These are phyloP conservation scores for Nebria ingens DNA, from an alignment of 1,140 invertebrate species.

Conservation along the genomic window DNA sequence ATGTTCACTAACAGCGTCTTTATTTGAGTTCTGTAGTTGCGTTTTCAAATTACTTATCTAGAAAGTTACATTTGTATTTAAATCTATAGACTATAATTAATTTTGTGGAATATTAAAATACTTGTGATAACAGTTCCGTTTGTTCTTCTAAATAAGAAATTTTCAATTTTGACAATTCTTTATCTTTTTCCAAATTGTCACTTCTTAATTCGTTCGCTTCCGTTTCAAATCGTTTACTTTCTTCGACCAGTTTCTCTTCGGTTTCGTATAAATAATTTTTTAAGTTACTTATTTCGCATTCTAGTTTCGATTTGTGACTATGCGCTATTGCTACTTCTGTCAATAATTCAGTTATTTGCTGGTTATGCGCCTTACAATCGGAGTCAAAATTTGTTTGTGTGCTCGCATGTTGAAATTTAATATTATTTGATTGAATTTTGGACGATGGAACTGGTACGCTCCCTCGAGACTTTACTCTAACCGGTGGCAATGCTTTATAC, in stretches of 20 bases:
- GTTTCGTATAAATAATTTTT: not conserved
- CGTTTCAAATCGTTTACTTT: slow-evolving; percentile 3
- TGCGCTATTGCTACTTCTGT: not conserved
- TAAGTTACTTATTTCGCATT: not conserved
- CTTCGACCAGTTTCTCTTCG: not conserved
- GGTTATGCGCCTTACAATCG: not conserved
- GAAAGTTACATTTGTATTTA: not conserved
- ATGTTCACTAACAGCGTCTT: not conserved
- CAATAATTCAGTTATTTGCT: not conserved
- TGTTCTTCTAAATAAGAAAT: not conserved
- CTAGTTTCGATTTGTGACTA: not conserved
- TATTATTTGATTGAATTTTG: too few relatives aligned
- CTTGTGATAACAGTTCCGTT: not conserved
- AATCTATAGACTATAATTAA: not conserved
- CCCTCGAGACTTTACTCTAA: too few relatives aligned
- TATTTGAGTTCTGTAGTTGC: not conserved
- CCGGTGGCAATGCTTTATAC: too few relatives aligned
- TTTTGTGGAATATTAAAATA: not conserved
- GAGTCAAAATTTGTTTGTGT: not conserved
- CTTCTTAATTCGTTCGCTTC: not conserved
- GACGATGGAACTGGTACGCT: too few relatives aligned
- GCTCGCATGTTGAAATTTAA: too few relatives aligned
- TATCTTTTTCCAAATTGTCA: not conserved
- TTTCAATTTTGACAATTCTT: not conserved
- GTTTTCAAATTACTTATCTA: not conserved